Percentiles rank a stretch among this genome's conserved stretches.
phyloP scores from a whole-genome alignment of 2,797 vertebrate species.

The Gambusia yucatana region DNA sequence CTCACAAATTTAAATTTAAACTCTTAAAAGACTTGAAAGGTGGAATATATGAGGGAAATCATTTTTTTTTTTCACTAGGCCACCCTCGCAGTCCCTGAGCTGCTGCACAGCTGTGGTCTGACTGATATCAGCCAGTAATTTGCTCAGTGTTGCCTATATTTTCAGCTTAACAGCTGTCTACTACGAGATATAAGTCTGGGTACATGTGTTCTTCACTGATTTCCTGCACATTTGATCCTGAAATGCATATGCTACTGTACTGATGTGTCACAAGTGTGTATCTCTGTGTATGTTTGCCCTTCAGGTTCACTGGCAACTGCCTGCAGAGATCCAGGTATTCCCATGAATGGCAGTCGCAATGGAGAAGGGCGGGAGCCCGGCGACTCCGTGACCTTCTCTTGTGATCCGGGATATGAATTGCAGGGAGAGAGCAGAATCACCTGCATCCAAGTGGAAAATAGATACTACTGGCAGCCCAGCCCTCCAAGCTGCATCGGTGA shows the following conservation, averaged over 20 bases:
- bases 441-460: constrained; percentile 98
- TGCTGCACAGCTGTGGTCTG: constrained; percentile 56
- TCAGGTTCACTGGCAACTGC: constrained; percentile 95
- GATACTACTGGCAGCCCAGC: constrained; percentile 99
- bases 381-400: constrained; percentile 93
- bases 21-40: constrained; percentile 24
- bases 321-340: constrained; percentile 95
- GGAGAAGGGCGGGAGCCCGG: constrained; percentile 96
- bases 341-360: constrained; percentile 97
- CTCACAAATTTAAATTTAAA: neutral
- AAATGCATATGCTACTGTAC: constrained; percentile 11
- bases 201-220: constrained; percentile 19
- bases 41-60: constrained; percentile 33
- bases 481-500: constrained; percentile 97
- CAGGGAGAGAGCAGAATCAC: constrained; percentile 96
- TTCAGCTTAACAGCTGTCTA: constrained; percentile 40
- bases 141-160: constrained; percentile 47
- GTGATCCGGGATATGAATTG: constrained; percentile 96
- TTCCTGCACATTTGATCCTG: constrained; percentile 1
- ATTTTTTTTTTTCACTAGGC: constrained; percentile 36
- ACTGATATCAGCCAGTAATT: constrained; percentile 55
- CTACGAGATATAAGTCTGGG: constrained; percentile 38
- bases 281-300: constrained; percentile 29
- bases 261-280: neutral
- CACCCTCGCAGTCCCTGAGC: constrained; percentile 19